Conservation (phyloP, 2,113 vertebrate species). For the Potamarius usumacintae region DNA sequence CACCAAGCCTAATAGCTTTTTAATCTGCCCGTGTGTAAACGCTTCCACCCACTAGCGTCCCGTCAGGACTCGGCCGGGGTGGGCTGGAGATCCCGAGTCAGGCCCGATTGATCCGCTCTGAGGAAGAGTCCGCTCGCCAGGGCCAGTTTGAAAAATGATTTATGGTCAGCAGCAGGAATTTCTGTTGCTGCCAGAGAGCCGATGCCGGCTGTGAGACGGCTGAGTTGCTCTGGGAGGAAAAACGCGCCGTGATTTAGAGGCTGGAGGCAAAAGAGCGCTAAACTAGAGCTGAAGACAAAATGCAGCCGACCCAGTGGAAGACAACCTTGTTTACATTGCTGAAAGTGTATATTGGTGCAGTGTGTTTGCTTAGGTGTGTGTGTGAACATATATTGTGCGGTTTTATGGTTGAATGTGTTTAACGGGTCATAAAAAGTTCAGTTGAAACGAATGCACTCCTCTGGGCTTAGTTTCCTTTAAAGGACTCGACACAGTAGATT, state of each 20-base stretch:
- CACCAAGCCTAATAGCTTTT: conserved; percentile 48
- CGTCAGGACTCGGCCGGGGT: conserved; percentile 55
- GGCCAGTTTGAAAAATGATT: conserved; percentile 65
- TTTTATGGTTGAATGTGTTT: conserved; percentile 28
- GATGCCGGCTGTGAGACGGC: background rate
- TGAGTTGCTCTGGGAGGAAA: background rate
- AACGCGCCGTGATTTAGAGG: conserved; percentile 18
- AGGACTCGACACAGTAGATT: conserved; percentile 24
- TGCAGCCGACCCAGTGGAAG: background rate
- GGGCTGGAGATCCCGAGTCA: conserved; percentile 63
- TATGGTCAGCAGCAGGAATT: conserved; percentile 68
- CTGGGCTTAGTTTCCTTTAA: conserved; percentile 19
- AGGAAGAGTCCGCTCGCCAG: conserved; percentile 54
- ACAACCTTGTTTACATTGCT: conserved; percentile 34
- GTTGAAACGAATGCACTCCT: conserved; percentile 19
- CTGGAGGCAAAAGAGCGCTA: background rate
- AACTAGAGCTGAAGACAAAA: background rate
- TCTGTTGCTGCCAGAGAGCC: conserved; percentile 69
- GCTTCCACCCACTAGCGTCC: conserved; percentile 52
- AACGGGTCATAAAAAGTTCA: conserved; percentile 48
- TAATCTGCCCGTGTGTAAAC: conserved; percentile 62
- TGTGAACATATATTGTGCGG: conserved; percentile 20
- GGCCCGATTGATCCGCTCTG: conserved; percentile 66
- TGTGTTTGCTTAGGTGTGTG: conserved; percentile 30
- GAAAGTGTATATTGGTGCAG: background rate